Percentiles rank a stretch among this genome's conserved stretches.
Evolutionary conservation across 2,797 vertebrate genomes (phyloP).

Genomic region (Danio tinwini): DNA sequence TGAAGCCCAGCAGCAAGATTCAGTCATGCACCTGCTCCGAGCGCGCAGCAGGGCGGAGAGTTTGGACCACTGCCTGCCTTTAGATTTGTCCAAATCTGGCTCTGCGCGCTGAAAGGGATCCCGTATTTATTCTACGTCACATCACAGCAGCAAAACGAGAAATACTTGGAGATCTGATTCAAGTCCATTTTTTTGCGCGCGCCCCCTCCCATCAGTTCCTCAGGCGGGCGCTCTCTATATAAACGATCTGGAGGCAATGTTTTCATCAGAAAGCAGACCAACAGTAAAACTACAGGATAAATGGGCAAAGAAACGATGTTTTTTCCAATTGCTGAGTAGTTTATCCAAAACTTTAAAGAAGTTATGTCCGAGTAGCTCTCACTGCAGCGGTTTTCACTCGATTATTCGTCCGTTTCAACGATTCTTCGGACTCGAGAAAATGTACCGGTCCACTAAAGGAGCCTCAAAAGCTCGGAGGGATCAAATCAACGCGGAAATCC

Average conservation of each 20-base stretch:
- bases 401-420: neutral
- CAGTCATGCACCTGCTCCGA: slow-evolving; percentile 29
- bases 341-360: slow-evolving; percentile 18
- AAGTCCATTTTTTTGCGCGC: slow-evolving; percentile 38
- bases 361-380: slow-evolving; percentile 31
- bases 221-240: slow-evolving; percentile 55
- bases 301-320: slow-evolving; percentile 18
- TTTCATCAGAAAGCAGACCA: slow-evolving; percentile 40
- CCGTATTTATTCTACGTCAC: slow-evolving; percentile 64
- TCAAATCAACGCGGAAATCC: slow-evolving; percentile 85
- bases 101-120: slow-evolving; percentile 66
- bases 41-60: slow-evolving; percentile 28
- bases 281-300: neutral
- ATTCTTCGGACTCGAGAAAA: slow-evolving; percentile 55
- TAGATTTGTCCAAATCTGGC: slow-evolving; percentile 74
- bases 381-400: neutral
- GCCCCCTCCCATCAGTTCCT: slow-evolving; percentile 52
- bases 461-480: slow-evolving; percentile 84
- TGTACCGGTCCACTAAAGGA: slow-evolving; percentile 85
- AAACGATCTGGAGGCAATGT: slow-evolving; percentile 43
- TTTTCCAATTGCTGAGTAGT: neutral
- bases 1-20: neutral
- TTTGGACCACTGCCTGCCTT: slow-evolving; percentile 59
- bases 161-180: slow-evolving; percentile 34
- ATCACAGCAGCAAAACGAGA: slow-evolving; percentile 53